These are phyloP conservation scores for Glareola pratincola DNA, from an alignment of 2,113 vertebrate genomes.

Conservation along the genomic window DNA sequence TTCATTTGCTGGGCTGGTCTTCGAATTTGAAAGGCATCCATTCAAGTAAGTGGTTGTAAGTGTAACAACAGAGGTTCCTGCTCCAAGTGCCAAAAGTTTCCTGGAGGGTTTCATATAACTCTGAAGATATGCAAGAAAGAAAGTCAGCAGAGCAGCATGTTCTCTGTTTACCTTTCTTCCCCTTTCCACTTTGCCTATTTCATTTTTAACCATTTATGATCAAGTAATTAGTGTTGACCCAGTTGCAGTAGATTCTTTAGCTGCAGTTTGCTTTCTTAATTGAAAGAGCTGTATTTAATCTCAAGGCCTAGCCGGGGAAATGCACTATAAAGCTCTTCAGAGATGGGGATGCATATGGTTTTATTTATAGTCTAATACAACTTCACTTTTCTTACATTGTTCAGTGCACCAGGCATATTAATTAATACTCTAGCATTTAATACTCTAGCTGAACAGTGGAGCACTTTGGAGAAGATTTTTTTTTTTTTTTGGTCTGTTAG, in stretches of 20 bases:
- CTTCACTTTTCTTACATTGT: constrained; percentile 47
- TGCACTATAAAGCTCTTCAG: background rate
- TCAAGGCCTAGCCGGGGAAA: background rate
- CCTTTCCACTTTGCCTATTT: background rate
- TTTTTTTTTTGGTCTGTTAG: constrained; percentile 7
- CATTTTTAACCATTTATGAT: background rate
- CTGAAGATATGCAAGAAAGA: background rate
- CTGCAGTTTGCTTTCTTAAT: background rate
- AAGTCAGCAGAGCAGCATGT: background rate
- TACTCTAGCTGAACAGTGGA: background rate
- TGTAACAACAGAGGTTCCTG: background rate
- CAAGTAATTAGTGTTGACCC: background rate
- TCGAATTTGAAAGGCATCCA: background rate
- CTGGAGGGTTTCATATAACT: background rate
- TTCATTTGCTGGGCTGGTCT: background rate
- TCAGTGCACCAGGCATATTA: background rate
- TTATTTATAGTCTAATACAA: constrained; percentile 27
- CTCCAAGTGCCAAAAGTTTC: background rate
- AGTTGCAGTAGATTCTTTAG: background rate
- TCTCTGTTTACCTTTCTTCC: background rate
- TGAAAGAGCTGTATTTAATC: background rate
- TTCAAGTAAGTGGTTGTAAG: background rate
- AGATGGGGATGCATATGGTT: background rate
- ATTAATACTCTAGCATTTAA: constrained; percentile 17
- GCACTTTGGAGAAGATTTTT: constrained; percentile 10